Evolutionary conservation across 2,888 invertebrate genomes (phyloP).

Genomic region (Drosophila mimica): DNA sequence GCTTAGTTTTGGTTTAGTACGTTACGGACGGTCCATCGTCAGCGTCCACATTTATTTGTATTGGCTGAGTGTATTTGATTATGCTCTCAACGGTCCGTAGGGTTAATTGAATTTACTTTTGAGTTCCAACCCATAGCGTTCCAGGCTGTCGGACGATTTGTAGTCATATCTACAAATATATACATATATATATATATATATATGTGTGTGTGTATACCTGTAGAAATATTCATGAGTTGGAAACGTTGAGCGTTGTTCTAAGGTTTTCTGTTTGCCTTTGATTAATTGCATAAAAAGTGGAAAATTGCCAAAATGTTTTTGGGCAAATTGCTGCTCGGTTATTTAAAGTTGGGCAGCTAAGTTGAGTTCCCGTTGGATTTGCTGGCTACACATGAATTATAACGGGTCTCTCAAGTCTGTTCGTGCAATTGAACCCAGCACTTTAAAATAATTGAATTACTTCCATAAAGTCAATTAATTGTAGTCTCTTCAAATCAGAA

Average conservation of each 20-base stretch:
- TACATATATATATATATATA: slow-evolving; percentile 31
- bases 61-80: slow-evolving; percentile 81
- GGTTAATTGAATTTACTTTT: slow-evolving; percentile 81
- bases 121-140: slow-evolving; percentile 47
- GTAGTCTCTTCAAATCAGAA: not conserved
- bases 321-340: slow-evolving; percentile 27
- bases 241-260: slow-evolving; percentile 9
- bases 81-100: slow-evolving; percentile 75
- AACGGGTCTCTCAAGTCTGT: not conserved
- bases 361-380: slow-evolving; percentile 14
- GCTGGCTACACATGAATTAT: not conserved
- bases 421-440: not conserved
- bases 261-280: slow-evolving; percentile 53
- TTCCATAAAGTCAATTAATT: not conserved
- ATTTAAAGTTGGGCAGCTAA: slow-evolving; percentile 48
- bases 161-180: slow-evolving; percentile 45
- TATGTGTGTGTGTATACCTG: not conserved
- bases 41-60: slow-evolving; percentile 68
- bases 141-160: slow-evolving; percentile 39
- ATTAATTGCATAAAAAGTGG: slow-evolving; percentile 63
- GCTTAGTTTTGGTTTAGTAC: slow-evolving; percentile 49
- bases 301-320: slow-evolving; percentile 58
- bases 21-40: slow-evolving; percentile 20
- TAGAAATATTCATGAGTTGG: slow-evolving; percentile 44
- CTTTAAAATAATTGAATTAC: not conserved